These are phyloP conservation scores for Halcyon leucocephala DNA, from an alignment of 2,797 vertebrate species.

Conservation along the genomic window DNA sequence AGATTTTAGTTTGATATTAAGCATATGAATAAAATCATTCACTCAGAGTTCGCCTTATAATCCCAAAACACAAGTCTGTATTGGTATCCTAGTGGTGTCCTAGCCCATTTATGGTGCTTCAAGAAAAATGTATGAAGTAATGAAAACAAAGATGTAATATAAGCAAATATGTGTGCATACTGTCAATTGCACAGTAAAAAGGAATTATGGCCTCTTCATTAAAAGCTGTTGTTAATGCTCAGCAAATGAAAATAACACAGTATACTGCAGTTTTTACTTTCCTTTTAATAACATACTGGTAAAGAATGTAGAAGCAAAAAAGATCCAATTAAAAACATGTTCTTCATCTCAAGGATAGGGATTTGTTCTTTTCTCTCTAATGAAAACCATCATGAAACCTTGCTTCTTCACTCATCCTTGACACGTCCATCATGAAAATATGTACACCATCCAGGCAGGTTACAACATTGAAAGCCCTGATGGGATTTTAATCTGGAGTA, in stretches of 20 bases:
- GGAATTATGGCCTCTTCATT: background rate
- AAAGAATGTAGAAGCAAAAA: background rate
- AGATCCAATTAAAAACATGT: background rate
- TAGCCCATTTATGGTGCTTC: background rate
- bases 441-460: background rate
- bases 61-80: background rate
- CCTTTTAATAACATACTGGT: background rate
- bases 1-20: background rate
- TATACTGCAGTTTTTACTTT: background rate
- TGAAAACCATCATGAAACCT: background rate
- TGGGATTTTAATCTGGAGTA: background rate
- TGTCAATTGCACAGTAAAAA: background rate
- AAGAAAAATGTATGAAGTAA: background rate
- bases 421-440: background rate
- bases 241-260: background rate
- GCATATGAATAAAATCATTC: background rate
- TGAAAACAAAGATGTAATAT: background rate
- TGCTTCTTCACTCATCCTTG: background rate
- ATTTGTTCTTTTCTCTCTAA: background rate
- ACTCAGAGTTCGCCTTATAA: background rate
- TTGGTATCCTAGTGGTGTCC: too few species aligned
- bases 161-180: background rate
- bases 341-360: background rate
- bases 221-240: background rate
- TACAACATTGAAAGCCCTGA: background rate